Conservation (phyloP, 2,888 invertebrate species). For the Leptopilina myrica region DNA sequence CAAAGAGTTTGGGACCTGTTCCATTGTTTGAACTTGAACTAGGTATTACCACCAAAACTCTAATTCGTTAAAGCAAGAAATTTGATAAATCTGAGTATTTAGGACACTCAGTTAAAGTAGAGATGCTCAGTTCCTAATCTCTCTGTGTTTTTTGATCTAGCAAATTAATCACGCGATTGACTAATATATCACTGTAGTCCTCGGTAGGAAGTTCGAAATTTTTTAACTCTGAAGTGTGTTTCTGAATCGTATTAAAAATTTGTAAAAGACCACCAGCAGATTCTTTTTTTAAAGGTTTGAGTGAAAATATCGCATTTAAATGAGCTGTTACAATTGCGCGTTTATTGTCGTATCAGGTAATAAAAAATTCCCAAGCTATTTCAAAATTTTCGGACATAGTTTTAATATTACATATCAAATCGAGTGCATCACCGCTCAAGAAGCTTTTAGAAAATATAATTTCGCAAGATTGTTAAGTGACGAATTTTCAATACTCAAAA, state of each 20-base stretch:
- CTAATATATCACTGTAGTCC: too few relatives aligned
- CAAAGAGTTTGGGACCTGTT: background rate
- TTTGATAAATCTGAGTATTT: conserved; percentile 1
- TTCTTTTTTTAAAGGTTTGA: too few relatives aligned
- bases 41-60: background rate
- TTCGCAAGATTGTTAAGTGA: conserved; percentile 1
- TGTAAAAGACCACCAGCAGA: background rate
- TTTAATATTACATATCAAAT: conserved; percentile 9
- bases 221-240: background rate
- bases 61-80: background rate
- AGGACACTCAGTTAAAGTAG: background rate
- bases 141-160: conserved; percentile 16
- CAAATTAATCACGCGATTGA: background rate
- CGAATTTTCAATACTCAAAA: background rate
- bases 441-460: conserved; percentile 6
- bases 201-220: background rate
- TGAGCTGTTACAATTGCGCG: conserved; percentile 29
- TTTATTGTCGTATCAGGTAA: background rate
- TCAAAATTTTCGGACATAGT: conserved; percentile 26
- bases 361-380: conserved; percentile 16
- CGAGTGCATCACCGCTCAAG: conserved; percentile 2
- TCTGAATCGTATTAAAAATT: background rate
- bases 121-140: conserved; percentile 14
- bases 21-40: background rate
- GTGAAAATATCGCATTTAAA: background rate